Evolutionary conservation across 2,888 invertebrate species (phyloP), one percentile per base, ranked within the genome.

Genomic region (Luperina testacea): DNA sequence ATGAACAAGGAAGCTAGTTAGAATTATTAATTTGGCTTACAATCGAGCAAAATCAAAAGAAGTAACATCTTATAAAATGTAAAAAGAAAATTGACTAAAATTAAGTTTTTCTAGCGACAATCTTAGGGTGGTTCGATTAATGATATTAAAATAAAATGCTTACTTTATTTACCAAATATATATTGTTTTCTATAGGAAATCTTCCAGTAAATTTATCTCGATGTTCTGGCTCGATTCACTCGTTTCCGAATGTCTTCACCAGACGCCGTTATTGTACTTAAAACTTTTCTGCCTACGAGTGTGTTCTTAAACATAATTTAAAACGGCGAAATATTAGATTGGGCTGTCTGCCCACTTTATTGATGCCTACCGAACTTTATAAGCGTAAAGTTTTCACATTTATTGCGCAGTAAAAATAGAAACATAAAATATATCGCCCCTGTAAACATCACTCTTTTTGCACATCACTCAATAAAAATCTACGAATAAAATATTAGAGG

Each of bases 221-320:
- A 65, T 27, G 81, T 81, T 70, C 57, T 87, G 87, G 79, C 83
- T 81, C 77, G 20, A 27, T 61, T 75, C 27, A n/a, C 32, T 45
- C 59, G 65, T 78, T 72, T 75, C 73, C 74, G 78, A 81, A 85
- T 75, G 85, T 88, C 88, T 78, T 64, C 67, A 68, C 68, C 85
- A 87, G 87, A 80, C 75, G 45, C 15, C 69, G 69, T 76, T 87
- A 88, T 87, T 89, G 80, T 48, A 48, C 45, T 45, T 82, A 65
- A 77, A 87, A 87, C 75, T 89, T 87, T 87, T 79, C 71, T 65
- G 74, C 78, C 77, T 80, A 64, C 68, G 48, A 82, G 73, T 77
- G 59, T 75, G 67, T 75, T 74, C 42, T 57, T 57, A 78, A 77
- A 84, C n/a, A 71, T 74, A 76, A 79, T 87, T 84, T 77, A 59